Percentiles rank a stretch among this genome's conserved stretches.
phyloP scores from a whole-genome alignment of 2,888 invertebrate species.

The Dryobota labecula region DNA sequence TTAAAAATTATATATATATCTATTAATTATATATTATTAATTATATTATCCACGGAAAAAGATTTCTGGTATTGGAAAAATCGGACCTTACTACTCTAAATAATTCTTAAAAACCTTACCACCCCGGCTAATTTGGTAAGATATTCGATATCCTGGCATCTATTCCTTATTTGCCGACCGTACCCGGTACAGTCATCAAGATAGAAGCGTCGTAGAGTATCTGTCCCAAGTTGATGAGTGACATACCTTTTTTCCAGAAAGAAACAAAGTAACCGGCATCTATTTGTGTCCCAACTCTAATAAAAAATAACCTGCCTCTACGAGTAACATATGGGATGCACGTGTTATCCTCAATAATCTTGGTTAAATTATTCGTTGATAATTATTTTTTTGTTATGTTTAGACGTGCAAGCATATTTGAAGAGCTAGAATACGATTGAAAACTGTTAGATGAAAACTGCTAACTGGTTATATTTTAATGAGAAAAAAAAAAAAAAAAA shows the following conservation, averaged over 20 bases:
- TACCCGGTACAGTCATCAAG: conserved; percentile 57
- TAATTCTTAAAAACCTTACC: neutral
- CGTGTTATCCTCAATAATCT: conserved; percentile 50
- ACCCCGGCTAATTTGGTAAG: neutral
- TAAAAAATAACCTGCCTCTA: conserved; percentile 61
- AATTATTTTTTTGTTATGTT: conserved; percentile 4
- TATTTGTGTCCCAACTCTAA: conserved; percentile 63
- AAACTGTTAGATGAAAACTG: no score
- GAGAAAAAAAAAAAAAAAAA: neutral
- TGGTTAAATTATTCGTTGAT: conserved; percentile 43
- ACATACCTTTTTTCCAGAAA: conserved; percentile 67
- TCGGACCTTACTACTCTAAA: neutral
- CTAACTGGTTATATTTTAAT: no score
- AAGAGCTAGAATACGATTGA: neutral
- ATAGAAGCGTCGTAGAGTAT: conserved; percentile 58
- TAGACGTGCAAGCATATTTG: neutral
- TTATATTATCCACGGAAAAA: no score
- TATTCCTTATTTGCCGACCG: conserved; percentile 44
- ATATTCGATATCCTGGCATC: conserved; percentile 35
- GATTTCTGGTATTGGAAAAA: neutral
- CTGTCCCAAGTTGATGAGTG: conserved; percentile 68
- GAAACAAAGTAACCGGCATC: conserved; percentile 60
- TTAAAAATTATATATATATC: no score
- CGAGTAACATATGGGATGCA: conserved; percentile 63
- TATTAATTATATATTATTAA: no score